Evolutionary conservation across 2,888 invertebrate genomes (phyloP), one percentile per base, ranked within the genome.

Genomic region (Cheiracanthium punctorium): DNA sequence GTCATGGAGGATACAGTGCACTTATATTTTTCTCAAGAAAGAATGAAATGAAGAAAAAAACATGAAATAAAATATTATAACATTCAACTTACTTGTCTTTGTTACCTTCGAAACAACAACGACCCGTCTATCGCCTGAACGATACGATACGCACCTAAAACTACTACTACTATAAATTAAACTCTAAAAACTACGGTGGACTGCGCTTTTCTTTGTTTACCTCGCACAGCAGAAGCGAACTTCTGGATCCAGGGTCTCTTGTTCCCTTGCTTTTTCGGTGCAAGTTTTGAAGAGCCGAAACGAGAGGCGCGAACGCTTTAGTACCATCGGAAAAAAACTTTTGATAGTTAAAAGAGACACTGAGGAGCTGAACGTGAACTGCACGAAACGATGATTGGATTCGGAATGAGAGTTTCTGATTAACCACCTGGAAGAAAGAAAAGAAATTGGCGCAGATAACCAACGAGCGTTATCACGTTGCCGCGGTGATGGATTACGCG

Each of bases 261-360:
- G 86, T 72, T 86, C 86, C 48, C 86, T 80, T 71, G 86, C 86
- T 64, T 86, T 86, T 70, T 80, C 86, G 28, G 52, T 69, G 72
- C 71, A 80, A 65, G 80, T 86, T 28, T 43, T 48, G 71, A 58
- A 86, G 14, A 33, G 29, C 20, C 14, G n/a, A 24, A 80, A 80
- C 5, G 48, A 24, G 41, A 72, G 73, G 32, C 30, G 58, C 43
- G 24, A 67, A 58, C 70, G 52, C 79, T 73, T 79, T 72, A 71
- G 79, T 79, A 85, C 84, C 84, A 85, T 85, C 84, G 79, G 84
- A 79, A 85, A 64, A 29, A 32, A 24, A n/a, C n/a, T n/a, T 1
- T 58, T 41, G 17, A 30, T 20, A 70, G 8, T n/a, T n/a, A 12
- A 33, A 24, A 24, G 10, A 12, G 28, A n/a, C 65, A 24, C 17